Conservation (phyloP, 2,113 vertebrate species). For the Oreocharis arfaki region DNA sequence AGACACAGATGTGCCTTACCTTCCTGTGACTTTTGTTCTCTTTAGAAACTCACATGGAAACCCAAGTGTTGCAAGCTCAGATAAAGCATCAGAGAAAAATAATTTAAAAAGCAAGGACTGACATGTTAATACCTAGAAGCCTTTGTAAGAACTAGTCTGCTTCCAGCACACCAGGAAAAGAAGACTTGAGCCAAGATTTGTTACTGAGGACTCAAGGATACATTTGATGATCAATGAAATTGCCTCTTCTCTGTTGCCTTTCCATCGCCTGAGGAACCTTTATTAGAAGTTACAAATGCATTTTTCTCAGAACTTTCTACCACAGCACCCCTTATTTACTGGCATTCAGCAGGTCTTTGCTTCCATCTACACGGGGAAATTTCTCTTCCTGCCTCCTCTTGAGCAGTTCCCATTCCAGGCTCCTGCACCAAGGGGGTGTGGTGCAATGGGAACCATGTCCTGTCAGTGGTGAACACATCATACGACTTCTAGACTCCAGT, state of each 20-base stretch:
- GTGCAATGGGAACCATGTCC: neutral
- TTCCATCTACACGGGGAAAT: rapidly evolving
- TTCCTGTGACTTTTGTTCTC: neutral
- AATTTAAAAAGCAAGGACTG: neutral
- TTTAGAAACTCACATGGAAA: neutral
- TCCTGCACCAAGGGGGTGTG: neutral
- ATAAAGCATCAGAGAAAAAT: neutral
- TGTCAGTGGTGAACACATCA: neutral
- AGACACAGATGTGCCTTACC: neutral
- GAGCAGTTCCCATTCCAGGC: neutral
- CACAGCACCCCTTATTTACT: neutral
- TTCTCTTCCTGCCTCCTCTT: neutral
- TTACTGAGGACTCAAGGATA: neutral
- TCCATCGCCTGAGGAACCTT: neutral
- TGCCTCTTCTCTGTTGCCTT: neutral
- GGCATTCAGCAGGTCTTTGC: neutral
- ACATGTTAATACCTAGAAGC: neutral
- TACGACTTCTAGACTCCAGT: neutral
- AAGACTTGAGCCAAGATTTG: neutral
- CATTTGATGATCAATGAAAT: neutral
- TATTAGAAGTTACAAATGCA: neutral
- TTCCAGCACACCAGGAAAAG: neutral
- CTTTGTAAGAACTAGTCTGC: neutral
- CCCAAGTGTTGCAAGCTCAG: neutral
- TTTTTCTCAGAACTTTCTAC: neutral